Percentiles rank a stretch among this genome's conserved stretches.
Conservation (phyloP, 1,140 invertebrate genomes). For the Frieseomelitta varia region DNA sequence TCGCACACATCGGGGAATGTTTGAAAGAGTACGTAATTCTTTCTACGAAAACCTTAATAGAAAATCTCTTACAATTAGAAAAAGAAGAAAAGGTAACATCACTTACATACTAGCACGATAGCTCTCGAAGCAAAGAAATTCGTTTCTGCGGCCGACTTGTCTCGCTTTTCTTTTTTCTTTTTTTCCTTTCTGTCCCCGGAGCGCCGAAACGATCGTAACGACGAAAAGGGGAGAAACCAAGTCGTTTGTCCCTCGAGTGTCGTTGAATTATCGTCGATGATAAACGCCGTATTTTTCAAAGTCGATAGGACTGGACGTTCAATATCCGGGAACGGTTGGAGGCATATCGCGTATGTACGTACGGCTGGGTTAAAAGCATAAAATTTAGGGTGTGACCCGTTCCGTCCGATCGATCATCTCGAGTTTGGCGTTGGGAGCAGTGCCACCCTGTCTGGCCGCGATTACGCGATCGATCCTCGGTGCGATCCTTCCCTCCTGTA, state of each 20-base stretch:
- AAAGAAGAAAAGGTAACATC: too few relatives aligned
- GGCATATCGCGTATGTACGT: neutral
- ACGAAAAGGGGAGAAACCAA: neutral
- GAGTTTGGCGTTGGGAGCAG: neutral
- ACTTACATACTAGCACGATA: too few relatives aligned
- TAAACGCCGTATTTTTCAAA: neutral
- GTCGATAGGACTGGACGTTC: too few relatives aligned
- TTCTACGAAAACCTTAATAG: too few relatives aligned
- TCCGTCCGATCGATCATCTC: conserved; percentile 13
- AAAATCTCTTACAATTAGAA: too few relatives aligned
- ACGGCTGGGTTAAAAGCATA: conserved; percentile 3
- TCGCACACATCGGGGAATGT: too few relatives aligned
- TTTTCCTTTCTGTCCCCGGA: too few relatives aligned
- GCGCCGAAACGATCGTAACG: neutral
- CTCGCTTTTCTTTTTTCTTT: too few relatives aligned
- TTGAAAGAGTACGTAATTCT: too few relatives aligned
- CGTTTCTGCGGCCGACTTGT: too few relatives aligned
- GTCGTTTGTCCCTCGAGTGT: too few relatives aligned
- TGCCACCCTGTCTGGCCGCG: conserved; percentile 5
- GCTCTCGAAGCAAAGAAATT: too few relatives aligned
- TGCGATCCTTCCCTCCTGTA: neutral
- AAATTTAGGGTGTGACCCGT: conserved; percentile 27
- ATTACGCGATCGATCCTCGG: conserved; percentile 16
- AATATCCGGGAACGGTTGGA: neutral
- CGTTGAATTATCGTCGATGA: neutral